phyloP scores from a whole-genome alignment of 64 coral and sea anemone species.

The Porites australiensis region DNA sequence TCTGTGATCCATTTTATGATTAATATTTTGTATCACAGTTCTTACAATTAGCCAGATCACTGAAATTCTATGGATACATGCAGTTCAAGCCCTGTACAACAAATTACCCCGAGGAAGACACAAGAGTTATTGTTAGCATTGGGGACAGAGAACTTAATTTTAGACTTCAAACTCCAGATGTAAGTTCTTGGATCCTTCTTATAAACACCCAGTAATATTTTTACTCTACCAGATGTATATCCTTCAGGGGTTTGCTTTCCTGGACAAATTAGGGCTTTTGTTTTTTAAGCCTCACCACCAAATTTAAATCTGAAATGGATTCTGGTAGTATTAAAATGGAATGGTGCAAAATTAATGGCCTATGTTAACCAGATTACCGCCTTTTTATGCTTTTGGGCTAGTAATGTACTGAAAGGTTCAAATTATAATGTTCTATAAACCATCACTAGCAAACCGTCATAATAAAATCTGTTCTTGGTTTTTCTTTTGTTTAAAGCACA shows the following conservation, averaged over 20 bases:
- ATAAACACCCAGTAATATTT: no score
- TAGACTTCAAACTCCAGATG: constrained; percentile 91
- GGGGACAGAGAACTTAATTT: constrained; percentile 93
- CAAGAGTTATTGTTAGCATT: constrained; percentile 85
- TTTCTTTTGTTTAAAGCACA: constrained; percentile 52
- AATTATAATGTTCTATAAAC: background rate
- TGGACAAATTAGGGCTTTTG: no score
- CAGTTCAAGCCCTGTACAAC: constrained; percentile 93
- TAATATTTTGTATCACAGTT: constrained; percentile 74
- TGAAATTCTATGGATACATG: constrained; percentile 93
- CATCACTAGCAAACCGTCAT: background rate
- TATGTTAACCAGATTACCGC: no score
- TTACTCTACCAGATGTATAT: no score
- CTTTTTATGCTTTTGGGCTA: no score
- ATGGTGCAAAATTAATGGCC: no score
- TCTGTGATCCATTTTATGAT: background rate
- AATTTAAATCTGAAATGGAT: no score
- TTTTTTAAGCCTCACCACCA: no score
- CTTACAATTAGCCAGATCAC: constrained; percentile 76
- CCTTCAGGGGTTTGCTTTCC: no score
- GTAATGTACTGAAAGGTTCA: no score
- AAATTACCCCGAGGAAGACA: constrained; percentile 88
- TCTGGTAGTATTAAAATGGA: no score
- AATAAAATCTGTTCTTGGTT: background rate
- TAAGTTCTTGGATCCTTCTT: constrained; percentile 32